Conservation (phyloP, 2,797 vertebrate genomes). For the Benthosema pterotum region DNA sequence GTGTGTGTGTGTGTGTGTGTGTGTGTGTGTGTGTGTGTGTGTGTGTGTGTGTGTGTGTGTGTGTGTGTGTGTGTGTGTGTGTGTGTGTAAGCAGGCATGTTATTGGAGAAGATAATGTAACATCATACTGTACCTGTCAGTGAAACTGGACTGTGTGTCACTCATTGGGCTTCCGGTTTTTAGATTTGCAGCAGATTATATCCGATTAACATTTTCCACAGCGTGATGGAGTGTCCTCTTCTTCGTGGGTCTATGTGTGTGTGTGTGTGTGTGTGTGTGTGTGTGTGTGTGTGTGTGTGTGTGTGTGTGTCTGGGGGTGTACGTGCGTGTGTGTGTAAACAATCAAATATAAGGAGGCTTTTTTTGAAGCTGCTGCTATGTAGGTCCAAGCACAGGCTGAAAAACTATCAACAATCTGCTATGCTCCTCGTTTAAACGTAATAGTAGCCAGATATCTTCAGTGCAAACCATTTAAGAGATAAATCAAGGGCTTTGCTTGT, state of each 20-base stretch:
- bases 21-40: neutral
- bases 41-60: too few relatives aligned
- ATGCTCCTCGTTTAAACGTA: constrained; percentile 33
- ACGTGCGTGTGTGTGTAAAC: too few relatives aligned
- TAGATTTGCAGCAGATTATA: constrained; percentile 85
- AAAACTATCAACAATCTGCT: constrained; percentile 23
- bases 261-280: too few relatives aligned
- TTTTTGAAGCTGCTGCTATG: too few relatives aligned
- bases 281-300: too few relatives aligned
- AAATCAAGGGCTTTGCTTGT: constrained; percentile 47
- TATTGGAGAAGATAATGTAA: neutral
- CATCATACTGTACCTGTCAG: constrained; percentile 88
- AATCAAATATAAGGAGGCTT: too few relatives aligned
- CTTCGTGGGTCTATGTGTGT: constrained; percentile 36
- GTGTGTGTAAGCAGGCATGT: neutral
- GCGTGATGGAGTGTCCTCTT: constrained; percentile 63
- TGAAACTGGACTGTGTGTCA: constrained; percentile 96
- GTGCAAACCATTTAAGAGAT: constrained; percentile 40
- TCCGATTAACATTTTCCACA: constrained; percentile 92
- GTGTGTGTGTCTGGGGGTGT: too few relatives aligned
- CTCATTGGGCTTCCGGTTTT: constrained; percentile 98
- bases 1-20: neutral
- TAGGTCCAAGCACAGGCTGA: constrained; percentile 36
- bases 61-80: neutral
- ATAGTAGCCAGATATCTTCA: constrained; percentile 39